Evolutionary conservation across 2,888 invertebrate species (phyloP).

Genomic region (Eupeodes latifasciatus): DNA sequence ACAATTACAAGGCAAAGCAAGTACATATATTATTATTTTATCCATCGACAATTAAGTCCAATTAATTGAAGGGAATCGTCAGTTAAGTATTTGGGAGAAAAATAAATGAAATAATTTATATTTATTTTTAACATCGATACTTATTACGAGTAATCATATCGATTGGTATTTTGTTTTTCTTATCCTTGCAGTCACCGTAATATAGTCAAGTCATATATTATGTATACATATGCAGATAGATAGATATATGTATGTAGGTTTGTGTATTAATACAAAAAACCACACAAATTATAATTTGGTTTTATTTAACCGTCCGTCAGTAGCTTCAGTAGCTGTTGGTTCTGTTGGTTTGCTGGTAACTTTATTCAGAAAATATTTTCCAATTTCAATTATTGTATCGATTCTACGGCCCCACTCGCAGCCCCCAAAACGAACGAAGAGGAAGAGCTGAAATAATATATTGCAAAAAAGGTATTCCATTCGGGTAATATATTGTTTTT

Average conservation of each 20-base stretch:
- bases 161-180: slow-evolving; percentile 7
- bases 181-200: slow-evolving; percentile 24
- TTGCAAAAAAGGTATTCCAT: not conserved
- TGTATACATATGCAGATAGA: no score
- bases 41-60: slow-evolving; percentile 1
- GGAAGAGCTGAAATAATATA: not conserved
- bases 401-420: not conserved
- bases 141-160: slow-evolving; percentile 46
- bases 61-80: slow-evolving; percentile 3
- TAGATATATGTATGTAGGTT: no score
- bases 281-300: slow-evolving; percentile 28
- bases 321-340: not conserved
- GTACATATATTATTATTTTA: not conserved
- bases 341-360: not conserved
- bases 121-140: slow-evolving; percentile 7
- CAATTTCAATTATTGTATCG: slow-evolving; percentile 47
- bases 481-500: not conserved
- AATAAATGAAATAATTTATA: not conserved
- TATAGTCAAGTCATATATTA: not conserved
- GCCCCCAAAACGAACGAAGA: not conserved
- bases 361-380: slow-evolving; percentile 26
- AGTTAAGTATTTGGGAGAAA: slow-evolving; percentile 16
- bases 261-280: not conserved
- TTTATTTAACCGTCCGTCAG: not conserved
- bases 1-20: no score